phyloP scores from a whole-genome alignment of 2,888 invertebrate species.

The Cabera pusaria region DNA sequence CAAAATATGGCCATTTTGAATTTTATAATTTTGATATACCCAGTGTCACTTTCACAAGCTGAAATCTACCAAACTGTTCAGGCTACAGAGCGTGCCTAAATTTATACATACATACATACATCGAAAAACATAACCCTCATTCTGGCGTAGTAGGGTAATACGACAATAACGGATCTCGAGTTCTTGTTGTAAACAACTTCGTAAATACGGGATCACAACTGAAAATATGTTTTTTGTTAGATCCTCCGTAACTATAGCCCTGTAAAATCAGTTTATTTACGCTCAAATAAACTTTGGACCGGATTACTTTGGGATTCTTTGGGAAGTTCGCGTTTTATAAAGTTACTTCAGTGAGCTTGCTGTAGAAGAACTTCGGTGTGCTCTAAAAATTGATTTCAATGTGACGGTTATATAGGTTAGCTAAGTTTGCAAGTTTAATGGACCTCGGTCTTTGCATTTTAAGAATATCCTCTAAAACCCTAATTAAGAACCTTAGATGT shows the following conservation, averaged over 20 bases:
- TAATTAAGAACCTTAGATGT: too few species aligned
- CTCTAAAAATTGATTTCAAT: slow-evolving; percentile 15
- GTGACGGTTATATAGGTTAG: slow-evolving; percentile 3
- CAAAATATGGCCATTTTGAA: too few species aligned
- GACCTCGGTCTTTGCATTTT: slow-evolving; percentile 10
- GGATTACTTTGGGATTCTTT: slow-evolving; percentile 26
- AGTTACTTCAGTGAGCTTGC: slow-evolving; percentile 12
- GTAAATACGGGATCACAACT: slow-evolving; percentile 23
- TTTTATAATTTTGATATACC: too few species aligned
- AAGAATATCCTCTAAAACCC: too few species aligned
- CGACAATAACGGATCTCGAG: slow-evolving; percentile 32
- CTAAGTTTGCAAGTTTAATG: slow-evolving; percentile 10
- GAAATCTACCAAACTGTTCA: too few species aligned
- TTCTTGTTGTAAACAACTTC: slow-evolving; percentile 36
- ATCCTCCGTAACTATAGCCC: slow-evolving; percentile 12
- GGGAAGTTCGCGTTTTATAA: slow-evolving; percentile 18
- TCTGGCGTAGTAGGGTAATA: too few species aligned
- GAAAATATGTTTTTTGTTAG: slow-evolving; percentile 19
- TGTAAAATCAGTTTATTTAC: slow-evolving; percentile 24
- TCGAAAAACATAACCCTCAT: too few species aligned
- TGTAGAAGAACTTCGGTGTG: too few species aligned
- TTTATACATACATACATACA: too few species aligned
- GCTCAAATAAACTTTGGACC: slow-evolving; percentile 28
- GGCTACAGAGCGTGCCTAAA: too few species aligned
- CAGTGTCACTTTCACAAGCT: too few species aligned